Conservation (phyloP, 2,113 vertebrate genomes). For the Prinia subflava region DNA sequence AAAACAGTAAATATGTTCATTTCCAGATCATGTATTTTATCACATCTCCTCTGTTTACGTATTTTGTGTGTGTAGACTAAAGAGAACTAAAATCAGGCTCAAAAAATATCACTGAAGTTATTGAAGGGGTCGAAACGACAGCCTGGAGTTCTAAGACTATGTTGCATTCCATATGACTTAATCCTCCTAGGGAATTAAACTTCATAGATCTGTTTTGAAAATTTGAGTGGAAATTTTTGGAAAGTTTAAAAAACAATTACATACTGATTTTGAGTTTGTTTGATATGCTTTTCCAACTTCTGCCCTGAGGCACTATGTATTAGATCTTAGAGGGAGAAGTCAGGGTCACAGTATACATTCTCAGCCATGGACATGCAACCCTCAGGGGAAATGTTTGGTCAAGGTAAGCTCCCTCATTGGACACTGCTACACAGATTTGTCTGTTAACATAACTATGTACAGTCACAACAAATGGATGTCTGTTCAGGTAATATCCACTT, state of each 20-base stretch:
- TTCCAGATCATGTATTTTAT: background rate
- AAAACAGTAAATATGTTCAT: background rate
- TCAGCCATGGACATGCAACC: accelerated
- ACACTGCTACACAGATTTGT: background rate
- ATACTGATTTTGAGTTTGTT: background rate
- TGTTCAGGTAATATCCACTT: background rate
- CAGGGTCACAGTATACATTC: background rate
- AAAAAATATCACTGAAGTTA: background rate
- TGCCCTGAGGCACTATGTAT: background rate
- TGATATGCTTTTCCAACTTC: background rate
- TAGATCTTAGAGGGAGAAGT: background rate
- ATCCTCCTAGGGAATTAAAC: background rate
- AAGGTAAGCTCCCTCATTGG: background rate
- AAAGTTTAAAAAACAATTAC: background rate
- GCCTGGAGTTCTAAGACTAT: background rate
- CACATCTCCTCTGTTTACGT: background rate
- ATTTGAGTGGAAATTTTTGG: background rate
- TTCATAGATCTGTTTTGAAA: background rate
- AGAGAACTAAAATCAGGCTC: background rate
- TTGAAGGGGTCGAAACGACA: background rate
- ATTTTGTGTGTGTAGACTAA: background rate
- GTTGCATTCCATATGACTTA: background rate
- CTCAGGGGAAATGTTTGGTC: background rate
- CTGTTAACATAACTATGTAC: background rate
- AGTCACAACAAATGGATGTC: background rate